A percentile compares a stretch with the other conserved stretches of the same genome.
These are phyloP conservation scores for Morpho achilles DNA, from an alignment of 2,888 invertebrate species.

Conservation along the genomic window DNA sequence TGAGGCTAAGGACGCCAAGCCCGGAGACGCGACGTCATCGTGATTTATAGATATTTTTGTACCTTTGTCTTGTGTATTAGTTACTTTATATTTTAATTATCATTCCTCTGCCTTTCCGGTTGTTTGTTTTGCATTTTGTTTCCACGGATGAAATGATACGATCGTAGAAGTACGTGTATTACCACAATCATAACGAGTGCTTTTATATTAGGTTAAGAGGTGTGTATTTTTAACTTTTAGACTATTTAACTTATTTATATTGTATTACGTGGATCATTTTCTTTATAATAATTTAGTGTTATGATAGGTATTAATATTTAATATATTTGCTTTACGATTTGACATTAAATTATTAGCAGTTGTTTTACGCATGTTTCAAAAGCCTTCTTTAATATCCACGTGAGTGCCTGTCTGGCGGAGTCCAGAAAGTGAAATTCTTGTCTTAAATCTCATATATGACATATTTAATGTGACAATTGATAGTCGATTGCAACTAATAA, in stretches of 20 bases:
- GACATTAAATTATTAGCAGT: constrained; percentile 70
- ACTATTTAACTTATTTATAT: constrained; percentile 79
- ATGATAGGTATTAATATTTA: constrained; percentile 74
- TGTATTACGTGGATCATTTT: constrained; percentile 76
- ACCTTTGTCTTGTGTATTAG: constrained; percentile 69
- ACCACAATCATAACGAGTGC: constrained; percentile 63
- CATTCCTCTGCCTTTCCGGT: constrained; percentile 63
- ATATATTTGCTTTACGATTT: constrained; percentile 74
- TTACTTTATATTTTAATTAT: constrained; percentile 57
- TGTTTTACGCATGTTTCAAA: constrained; percentile 61
- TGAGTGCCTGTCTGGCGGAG: constrained; percentile 68
- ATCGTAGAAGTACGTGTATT: constrained; percentile 44
- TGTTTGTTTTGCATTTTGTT: constrained; percentile 56
- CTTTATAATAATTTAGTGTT: constrained; percentile 77
- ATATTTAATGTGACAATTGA: constrained; percentile 54
- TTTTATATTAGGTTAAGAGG: constrained; percentile 77
- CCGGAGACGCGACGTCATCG: constrained; percentile 40
- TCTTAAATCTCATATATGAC: constrained; percentile 48
- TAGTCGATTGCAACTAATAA: constrained; percentile 38
- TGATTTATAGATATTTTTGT: constrained; percentile 67
- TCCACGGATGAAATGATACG: constrained; percentile 36
- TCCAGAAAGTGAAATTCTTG: constrained; percentile 36
- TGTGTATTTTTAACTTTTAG: constrained; percentile 79
- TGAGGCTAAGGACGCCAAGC: constrained; percentile 28
- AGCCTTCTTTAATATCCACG: constrained; percentile 68